Evolutionary conservation across 2,797 vertebrate species (phyloP).

Genomic region (Crenuchus spilurus): DNA sequence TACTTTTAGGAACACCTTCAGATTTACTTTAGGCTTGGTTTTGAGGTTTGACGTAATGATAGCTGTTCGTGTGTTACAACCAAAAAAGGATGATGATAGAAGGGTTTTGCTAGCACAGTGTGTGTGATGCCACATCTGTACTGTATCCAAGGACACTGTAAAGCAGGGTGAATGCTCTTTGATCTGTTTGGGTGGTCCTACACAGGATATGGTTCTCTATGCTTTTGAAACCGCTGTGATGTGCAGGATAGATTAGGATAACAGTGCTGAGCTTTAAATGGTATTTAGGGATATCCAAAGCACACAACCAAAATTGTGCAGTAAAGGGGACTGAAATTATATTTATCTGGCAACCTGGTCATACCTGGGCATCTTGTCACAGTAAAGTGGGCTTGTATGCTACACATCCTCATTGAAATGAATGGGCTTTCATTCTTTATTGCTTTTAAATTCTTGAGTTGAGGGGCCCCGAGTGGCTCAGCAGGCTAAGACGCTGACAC

Average conservation of each 20-base stretch:
- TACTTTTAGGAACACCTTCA: not conserved
- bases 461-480: too few species aligned
- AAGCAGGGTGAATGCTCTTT: not conserved
- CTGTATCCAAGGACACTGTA: not conserved
- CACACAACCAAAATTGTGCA: not conserved
- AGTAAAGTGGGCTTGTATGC: too few species aligned
- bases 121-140: not conserved
- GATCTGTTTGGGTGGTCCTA: slow-evolving; percentile 38
- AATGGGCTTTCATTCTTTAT: too few species aligned
- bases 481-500: too few species aligned
- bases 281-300: not conserved
- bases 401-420: too few species aligned
- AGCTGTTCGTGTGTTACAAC: not conserved
- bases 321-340: not conserved
- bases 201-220: not conserved
- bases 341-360: not conserved
- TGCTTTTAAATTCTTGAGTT: too few species aligned
- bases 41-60: not conserved
- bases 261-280: slow-evolving; percentile 15
- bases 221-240: not conserved
- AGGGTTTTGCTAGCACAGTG: not conserved
- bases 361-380: too few species aligned
- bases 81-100: not conserved
- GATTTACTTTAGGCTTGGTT: not conserved
- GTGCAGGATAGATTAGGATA: slow-evolving; percentile 5